These are phyloP conservation scores for Pegea sp. DNA, from an alignment of 23 tunicate genomes.

Conservation along the genomic window DNA sequence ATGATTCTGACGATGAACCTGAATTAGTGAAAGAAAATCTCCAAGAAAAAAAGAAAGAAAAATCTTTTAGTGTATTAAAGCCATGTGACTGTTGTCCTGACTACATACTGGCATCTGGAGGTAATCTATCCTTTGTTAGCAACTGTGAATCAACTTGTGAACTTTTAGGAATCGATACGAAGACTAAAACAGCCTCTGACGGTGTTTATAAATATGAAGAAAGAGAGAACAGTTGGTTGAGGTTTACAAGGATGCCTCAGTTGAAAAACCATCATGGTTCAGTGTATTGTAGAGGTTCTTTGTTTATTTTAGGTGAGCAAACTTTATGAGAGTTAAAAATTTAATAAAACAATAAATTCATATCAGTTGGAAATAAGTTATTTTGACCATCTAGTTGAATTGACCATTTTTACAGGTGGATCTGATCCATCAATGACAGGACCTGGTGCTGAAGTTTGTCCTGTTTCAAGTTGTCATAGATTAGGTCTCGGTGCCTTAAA, in stretches of 20 bases:
- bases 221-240: slow-evolving; percentile 43
- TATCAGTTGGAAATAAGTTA: too few relatives aligned
- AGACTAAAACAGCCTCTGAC: slow-evolving; percentile 31
- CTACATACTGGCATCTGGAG: slow-evolving; percentile 79
- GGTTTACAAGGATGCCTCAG: slow-evolving; percentile 57
- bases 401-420: slow-evolving; percentile 21
- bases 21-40: slow-evolving; percentile 23
- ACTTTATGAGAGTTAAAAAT: too few relatives aligned
- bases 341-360: too few relatives aligned
- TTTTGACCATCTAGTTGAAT: too few relatives aligned
- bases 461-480: slow-evolving; percentile 47
- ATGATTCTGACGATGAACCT: slow-evolving; percentile 51
- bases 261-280: slow-evolving; percentile 76
- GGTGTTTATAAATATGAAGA: slow-evolving; percentile 76
- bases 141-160: too few relatives aligned
- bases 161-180: slow-evolving; percentile 55
- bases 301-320: slow-evolving; percentile 38
- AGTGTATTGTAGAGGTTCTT: slow-evolving; percentile 65
- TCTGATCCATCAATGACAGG: slow-evolving; percentile 90
- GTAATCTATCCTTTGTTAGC: too few relatives aligned
- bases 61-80: slow-evolving; percentile 29
- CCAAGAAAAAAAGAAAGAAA: slow-evolving; percentile 8
- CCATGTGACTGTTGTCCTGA: slow-evolving; percentile 70
- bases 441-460: slow-evolving; percentile 68
- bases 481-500: slow-evolving; percentile 50